Evolutionary conservation across 1,140 invertebrate species (phyloP).

Genomic region (Arctopsyche grandis): DNA sequence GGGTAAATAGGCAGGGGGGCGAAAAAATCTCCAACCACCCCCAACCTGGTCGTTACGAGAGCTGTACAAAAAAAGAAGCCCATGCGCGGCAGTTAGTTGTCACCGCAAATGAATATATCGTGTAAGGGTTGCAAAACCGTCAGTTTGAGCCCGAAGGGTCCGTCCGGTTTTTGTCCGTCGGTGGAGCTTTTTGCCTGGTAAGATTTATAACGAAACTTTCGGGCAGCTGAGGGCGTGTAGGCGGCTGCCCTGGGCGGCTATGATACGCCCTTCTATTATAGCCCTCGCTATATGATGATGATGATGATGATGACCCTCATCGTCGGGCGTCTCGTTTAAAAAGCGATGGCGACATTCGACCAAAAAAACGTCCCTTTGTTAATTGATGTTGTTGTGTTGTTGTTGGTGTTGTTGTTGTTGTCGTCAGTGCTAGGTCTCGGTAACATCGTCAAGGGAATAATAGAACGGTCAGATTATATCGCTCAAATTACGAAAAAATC

Average conservation of each 20-base stretch:
- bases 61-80: no score
- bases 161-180: conserved; percentile 43
- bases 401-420: background rate
- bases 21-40: background rate
- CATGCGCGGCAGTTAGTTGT: conserved; percentile 35
- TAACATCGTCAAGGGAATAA: background rate
- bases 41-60: no score
- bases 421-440: background rate
- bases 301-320: conserved; percentile 25
- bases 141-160: conserved; percentile 33
- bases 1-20: background rate
- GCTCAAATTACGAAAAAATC: background rate
- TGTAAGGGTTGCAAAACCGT: conserved; percentile 17
- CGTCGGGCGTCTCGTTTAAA: conserved; percentile 26
- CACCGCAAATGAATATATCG: conserved; percentile 52
- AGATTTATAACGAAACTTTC: conserved; percentile 49
- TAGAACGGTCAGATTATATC: background rate
- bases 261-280: background rate
- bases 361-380: conserved; percentile 16
- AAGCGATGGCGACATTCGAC: conserved; percentile 1
- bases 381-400: conserved; percentile 22
- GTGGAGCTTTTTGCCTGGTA: conserved; percentile 39
- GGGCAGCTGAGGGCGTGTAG: conserved; percentile 36
- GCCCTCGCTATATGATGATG: background rate
- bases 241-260: background rate